Conservation (phyloP, 2,797 vertebrate genomes). For the Channallabes apus region DNA sequence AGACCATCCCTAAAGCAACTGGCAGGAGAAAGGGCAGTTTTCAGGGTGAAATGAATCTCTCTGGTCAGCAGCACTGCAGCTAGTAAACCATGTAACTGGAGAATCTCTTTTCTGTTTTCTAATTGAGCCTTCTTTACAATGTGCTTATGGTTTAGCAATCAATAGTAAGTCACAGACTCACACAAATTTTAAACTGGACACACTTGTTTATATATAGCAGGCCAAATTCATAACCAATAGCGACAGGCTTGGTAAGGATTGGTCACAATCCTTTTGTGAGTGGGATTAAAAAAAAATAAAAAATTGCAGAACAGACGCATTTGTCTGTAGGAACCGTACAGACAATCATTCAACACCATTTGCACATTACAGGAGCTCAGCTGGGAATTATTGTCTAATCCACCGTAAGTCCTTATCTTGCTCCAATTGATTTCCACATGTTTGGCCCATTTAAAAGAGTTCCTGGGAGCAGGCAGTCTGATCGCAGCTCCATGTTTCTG, state of each 20-base stretch:
- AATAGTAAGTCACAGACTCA: neutral
- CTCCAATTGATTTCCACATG: too few species aligned
- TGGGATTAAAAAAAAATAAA: neutral
- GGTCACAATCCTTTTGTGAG: neutral
- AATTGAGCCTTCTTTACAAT: neutral
- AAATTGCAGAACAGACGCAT: too few species aligned
- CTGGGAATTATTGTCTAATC: too few species aligned
- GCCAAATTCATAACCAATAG: neutral
- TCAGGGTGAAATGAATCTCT: neutral
- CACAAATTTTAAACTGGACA: neutral
- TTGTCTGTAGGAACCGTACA: too few species aligned
- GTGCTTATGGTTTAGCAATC: neutral
- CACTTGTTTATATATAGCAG: neutral
- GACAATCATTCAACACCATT: too few species aligned
- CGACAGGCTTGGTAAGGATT: neutral
- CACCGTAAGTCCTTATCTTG: too few species aligned
- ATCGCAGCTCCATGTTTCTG: too few species aligned
- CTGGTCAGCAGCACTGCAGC: neutral
- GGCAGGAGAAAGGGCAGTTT: too few species aligned
- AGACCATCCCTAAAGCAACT: too few species aligned
- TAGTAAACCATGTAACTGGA: neutral
- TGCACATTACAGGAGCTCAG: too few species aligned
- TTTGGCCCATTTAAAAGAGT: too few species aligned
- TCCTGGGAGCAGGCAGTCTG: too few species aligned
- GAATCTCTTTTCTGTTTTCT: neutral